Percentiles rank a stretch among this genome's conserved stretches.
Evolutionary conservation across 2,113 vertebrate genomes (phyloP).

Genomic region (Scartelaos histophorus): DNA sequence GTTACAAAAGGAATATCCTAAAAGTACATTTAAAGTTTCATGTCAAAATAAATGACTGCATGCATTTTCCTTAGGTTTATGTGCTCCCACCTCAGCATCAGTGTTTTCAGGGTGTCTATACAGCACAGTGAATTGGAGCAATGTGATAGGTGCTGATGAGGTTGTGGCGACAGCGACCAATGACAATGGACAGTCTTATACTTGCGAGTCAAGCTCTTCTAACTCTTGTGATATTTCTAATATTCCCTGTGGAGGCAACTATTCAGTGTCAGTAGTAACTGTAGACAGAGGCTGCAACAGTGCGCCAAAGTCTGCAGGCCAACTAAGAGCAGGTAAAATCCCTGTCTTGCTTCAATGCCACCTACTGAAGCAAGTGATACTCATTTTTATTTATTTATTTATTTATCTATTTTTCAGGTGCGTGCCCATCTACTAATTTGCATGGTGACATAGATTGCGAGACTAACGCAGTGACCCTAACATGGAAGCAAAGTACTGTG

Average conservation of each 20-base stretch:
- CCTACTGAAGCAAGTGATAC: too few relatives aligned
- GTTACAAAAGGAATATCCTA: too few relatives aligned
- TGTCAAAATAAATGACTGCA: not conserved
- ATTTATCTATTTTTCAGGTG: conserved; percentile 36
- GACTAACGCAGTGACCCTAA: conserved; percentile 45
- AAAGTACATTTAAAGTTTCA: too few relatives aligned
- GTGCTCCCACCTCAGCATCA: conserved; percentile 48
- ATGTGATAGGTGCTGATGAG: conserved; percentile 48
- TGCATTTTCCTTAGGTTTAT: conserved; percentile 46
- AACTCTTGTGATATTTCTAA: conserved; percentile 57
- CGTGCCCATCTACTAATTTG: conserved; percentile 60
- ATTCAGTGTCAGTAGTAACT: conserved; percentile 58
- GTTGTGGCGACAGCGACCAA: conserved; percentile 58
- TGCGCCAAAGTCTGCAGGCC: conserved; percentile 34
- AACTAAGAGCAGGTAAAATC: conserved; percentile 54
- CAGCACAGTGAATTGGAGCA: conserved; percentile 60
- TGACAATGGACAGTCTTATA: conserved; percentile 53
- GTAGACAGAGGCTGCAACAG: conserved; percentile 60
- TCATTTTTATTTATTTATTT: not conserved
- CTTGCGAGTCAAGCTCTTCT: conserved; percentile 50
- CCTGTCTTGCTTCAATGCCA: too few relatives aligned
- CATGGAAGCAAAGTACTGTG: conserved; percentile 48
- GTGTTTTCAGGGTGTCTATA: conserved; percentile 41
- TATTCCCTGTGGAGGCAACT: conserved; percentile 63
- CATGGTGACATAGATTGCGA: conserved; percentile 45